Evolutionary conservation across 2,888 invertebrate genomes (phyloP), one percentile per base, ranked within the genome.

Genomic region (Pocota personata): DNA sequence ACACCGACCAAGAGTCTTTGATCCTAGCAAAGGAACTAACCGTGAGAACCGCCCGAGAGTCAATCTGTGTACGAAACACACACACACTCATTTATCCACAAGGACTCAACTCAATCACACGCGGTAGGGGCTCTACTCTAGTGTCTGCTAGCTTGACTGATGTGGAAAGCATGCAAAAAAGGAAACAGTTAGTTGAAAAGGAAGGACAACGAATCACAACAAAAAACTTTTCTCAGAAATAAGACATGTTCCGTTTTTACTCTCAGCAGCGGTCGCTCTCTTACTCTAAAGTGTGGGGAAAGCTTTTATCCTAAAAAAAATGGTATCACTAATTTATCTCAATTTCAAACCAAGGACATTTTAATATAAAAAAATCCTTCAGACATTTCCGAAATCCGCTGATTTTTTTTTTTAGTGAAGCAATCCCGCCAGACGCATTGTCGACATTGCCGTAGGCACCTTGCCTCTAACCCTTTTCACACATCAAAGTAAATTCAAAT

Each of bases 1-100:
- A 76, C 58, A 57, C 58, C 80, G 83, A 84, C 83, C 83, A 79
- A 69, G 55, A 69, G 75, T 75, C 75, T 80, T 80, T 71, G 80
- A 84, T 80, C 84, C 84, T 84, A 75, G 69, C 55, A 40, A 71
- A 78, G 55, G 40, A 58, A 75, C 72, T 72, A 79, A 79, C 66
- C 79, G 67, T 73, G 75, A 76, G 75, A 80, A 76, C 69, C 37
- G 57, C 43, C 58, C 69, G 71, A 84, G 80, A 84, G 66, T 80
- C 71, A 75, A 71, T 75, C 76, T 69, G 66, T 37, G 27, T 66
- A 30, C 46, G 50, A 10, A 27, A 52, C 40, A 32, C 77, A 60
- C 40, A 35, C 69, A 30, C 60, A 60, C 27, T 37, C n/a, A n/a
- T 57, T n/a, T 16, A 43, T 30, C 35, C 48, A 60, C 57, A 64